Evolutionary conservation across 1,140 invertebrate genomes (phyloP).

Genomic region (Solenopsis invicta): DNA sequence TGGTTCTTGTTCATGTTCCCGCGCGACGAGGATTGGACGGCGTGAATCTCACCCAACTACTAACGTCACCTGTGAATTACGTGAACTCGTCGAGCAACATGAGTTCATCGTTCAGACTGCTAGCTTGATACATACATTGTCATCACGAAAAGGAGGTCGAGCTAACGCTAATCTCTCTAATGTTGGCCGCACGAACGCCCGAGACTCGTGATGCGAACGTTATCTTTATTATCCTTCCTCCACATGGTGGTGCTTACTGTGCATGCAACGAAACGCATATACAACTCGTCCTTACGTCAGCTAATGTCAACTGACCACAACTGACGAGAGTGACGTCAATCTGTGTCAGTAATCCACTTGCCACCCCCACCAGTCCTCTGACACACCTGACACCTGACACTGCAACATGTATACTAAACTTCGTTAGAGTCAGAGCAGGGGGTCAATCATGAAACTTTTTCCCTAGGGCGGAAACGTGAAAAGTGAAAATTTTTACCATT

Average conservation of each 20-base stretch:
- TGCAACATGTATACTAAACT: background rate
- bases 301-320: background rate
- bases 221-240: background rate
- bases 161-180: background rate
- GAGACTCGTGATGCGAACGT: background rate
- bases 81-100: constrained; percentile 65
- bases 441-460: too few species aligned
- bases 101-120: constrained; percentile 58
- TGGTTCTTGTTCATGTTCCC: constrained; percentile 78
- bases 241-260: background rate
- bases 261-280: background rate
- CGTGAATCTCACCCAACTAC: constrained; percentile 38
- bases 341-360: background rate
- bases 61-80: constrained; percentile 46
- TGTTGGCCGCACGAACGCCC: background rate
- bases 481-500: too few species aligned
- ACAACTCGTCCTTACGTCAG: background rate
- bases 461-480: too few species aligned
- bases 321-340: constrained; percentile 3
- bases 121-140: constrained; percentile 66
- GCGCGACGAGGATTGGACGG: background rate
- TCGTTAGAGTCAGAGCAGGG: background rate
- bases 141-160: constrained; percentile 10
- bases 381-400: background rate
- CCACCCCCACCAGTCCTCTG: background rate